A percentile compares a stretch with the other conserved stretches of the same genome.
These are phyloP conservation scores for Lottia gigantea DNA, from an alignment of 2,888 invertebrate genomes.

Conservation along the genomic window DNA sequence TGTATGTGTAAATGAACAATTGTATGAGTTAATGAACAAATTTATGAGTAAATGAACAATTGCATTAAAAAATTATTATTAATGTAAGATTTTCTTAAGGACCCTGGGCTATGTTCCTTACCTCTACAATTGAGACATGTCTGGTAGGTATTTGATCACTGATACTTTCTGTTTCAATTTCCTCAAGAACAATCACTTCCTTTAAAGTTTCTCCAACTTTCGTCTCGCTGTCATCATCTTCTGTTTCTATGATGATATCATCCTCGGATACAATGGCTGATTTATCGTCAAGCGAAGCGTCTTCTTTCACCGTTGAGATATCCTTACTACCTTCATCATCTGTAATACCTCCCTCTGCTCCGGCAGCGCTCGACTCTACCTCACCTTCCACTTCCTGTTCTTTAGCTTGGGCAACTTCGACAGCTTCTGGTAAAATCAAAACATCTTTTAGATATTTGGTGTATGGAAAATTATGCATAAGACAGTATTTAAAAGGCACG, in stretches of 20 bases:
- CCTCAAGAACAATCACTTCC: conserved; percentile 13
- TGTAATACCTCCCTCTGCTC: not conserved
- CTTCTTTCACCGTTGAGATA: not conserved
- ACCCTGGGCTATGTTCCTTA: no score
- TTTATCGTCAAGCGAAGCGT: not conserved
- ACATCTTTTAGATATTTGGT: no score
- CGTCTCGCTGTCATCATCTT: conserved; percentile 25
- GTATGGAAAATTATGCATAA: no score
- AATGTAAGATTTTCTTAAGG: no score
- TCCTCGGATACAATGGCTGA: no score
- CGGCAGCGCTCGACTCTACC: not conserved
- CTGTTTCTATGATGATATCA: not conserved
- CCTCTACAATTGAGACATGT: no score
- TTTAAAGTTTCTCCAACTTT: conserved; percentile 19
- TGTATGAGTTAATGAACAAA: no score
- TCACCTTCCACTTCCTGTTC: conserved; percentile 22
- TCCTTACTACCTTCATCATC: not conserved
- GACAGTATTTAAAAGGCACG: no score
- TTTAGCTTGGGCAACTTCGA: conserved; percentile 11
- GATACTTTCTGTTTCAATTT: conserved; percentile 13
- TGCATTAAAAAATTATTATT: no score
- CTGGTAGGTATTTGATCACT: not conserved
- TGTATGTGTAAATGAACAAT: no score
- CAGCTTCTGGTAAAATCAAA: not conserved
- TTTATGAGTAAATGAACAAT: no score